A percentile compares a stretch with the other conserved stretches of the same genome.
Evolutionary conservation across 2,113 vertebrate species (phyloP).

Genomic region (Copsychus sechellarum): DNA sequence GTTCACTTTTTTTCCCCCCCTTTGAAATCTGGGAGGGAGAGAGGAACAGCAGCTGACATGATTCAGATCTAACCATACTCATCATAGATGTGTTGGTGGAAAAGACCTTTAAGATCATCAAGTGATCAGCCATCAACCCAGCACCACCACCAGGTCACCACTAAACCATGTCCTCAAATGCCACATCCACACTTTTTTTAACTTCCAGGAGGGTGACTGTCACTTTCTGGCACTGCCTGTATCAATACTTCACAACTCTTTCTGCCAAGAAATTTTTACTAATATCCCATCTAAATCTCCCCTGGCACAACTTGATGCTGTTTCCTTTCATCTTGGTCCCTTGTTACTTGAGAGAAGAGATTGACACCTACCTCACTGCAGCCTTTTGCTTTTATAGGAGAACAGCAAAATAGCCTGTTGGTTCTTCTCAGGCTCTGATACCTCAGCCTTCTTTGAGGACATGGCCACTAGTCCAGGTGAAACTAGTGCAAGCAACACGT

Average conservation of each 20-base stretch:
- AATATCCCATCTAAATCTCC: background rate
- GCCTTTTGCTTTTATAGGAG: background rate
- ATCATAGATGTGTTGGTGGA: background rate
- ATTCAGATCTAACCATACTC: background rate
- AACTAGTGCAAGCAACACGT: background rate
- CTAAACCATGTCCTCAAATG: background rate
- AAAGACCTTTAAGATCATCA: background rate
- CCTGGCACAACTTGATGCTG: background rate
- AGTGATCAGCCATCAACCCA: background rate
- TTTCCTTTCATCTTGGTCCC: background rate
- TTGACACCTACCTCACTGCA: background rate
- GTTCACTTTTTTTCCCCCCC: background rate
- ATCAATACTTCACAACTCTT: background rate
- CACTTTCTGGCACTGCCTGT: background rate
- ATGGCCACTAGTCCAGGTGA: background rate
- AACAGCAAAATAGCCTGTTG: background rate
- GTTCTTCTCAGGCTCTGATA: background rate
- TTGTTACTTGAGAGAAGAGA: background rate
- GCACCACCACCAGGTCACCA: background rate
- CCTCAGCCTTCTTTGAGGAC: fast-evolving
- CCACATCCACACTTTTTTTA: background rate
- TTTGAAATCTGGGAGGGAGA: background rate
- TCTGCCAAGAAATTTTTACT: background rate
- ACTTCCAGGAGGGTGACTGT: background rate
- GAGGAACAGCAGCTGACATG: background rate